A percentile compares a stretch with the other conserved stretches of the same genome.
These are phyloP conservation scores for Phytoseiulus persimilis DNA, from an alignment of 2,888 invertebrate species.

Conservation along the genomic window DNA sequence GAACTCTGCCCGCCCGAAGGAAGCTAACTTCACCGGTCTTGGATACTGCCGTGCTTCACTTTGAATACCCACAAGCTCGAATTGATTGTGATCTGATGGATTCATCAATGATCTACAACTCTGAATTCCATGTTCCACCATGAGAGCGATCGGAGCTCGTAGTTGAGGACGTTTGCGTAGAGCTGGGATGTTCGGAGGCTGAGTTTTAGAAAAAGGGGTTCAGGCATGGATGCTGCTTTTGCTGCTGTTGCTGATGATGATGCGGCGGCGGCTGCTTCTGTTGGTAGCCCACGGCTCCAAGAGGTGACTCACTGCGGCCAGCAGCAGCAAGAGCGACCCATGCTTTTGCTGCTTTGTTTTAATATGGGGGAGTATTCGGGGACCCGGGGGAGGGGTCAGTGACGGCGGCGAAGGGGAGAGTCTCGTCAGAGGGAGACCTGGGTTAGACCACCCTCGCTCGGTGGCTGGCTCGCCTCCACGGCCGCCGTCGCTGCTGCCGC, in stretches of 20 bases:
- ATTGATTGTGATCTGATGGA: no score
- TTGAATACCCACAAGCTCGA: no score
- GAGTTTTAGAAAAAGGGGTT: neutral
- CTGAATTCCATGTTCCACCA: no score
- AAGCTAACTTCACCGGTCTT: no score
- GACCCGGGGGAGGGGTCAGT: neutral
- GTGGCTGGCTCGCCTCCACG: neutral
- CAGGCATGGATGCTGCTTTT: neutral
- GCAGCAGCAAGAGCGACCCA: conserved; percentile 5
- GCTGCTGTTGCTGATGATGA: neutral
- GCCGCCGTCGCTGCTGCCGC: neutral
- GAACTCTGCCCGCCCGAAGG: no score
- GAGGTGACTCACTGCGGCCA: conserved; percentile 5
- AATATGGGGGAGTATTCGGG: neutral
- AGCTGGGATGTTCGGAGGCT: neutral
- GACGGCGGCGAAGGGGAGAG: neutral
- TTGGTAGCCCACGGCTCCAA: conserved; percentile 5
- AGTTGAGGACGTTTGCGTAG: neutral
- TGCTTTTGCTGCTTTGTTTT: conserved; percentile 5
- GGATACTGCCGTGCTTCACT: no score
- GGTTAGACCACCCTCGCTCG: conserved; percentile 5
- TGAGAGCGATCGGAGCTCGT: no score
- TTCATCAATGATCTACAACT: no score
- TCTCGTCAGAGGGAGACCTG: neutral
- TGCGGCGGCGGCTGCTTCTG: neutral